A percentile compares a stretch with the other conserved stretches of the same genome.
Evolutionary conservation across 2,888 invertebrate species (phyloP).

Genomic region (Steromphala cineraria): DNA sequence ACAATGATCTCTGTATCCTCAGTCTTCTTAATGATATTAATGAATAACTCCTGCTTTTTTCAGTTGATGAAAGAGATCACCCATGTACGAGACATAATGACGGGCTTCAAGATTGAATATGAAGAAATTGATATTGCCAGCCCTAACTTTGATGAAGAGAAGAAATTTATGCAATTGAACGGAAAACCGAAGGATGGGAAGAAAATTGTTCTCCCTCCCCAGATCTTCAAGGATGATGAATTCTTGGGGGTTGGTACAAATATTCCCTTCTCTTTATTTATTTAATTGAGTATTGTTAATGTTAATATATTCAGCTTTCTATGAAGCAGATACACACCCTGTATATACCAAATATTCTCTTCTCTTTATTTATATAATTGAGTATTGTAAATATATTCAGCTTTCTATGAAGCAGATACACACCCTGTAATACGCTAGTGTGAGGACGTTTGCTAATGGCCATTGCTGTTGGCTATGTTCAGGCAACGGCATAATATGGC

Average conservation of each 20-base stretch:
- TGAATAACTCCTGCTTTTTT: constrained; percentile 19
- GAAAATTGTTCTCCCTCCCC: constrained; percentile 82
- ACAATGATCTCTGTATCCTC: background rate
- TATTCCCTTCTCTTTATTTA: too few species aligned
- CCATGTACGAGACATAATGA: constrained; percentile 93
- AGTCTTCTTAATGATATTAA: background rate
- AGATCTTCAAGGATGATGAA: constrained; percentile 92
- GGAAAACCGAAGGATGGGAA: constrained; percentile 67
- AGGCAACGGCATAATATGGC: too few species aligned
- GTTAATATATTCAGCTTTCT: too few species aligned
- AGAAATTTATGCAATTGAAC: constrained; percentile 94
- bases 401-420: too few species aligned
- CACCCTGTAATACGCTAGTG: too few species aligned
- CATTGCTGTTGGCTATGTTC: too few species aligned
- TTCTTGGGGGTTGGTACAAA: constrained; percentile 89
- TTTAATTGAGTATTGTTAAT: too few species aligned
- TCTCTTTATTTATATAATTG: too few species aligned
- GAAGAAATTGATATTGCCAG: constrained; percentile 95
- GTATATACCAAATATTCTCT: too few species aligned
- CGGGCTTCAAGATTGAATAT: constrained; percentile 92
- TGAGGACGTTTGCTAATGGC: too few species aligned
- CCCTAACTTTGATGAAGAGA: constrained; percentile 90
- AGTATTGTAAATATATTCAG: too few species aligned
- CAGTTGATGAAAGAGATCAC: constrained; percentile 97
- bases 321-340: too few species aligned